Base-by-base conservation (phyloP, 2,797 vertebrate genomes). In the Halcyon chelicuti region DNA sequence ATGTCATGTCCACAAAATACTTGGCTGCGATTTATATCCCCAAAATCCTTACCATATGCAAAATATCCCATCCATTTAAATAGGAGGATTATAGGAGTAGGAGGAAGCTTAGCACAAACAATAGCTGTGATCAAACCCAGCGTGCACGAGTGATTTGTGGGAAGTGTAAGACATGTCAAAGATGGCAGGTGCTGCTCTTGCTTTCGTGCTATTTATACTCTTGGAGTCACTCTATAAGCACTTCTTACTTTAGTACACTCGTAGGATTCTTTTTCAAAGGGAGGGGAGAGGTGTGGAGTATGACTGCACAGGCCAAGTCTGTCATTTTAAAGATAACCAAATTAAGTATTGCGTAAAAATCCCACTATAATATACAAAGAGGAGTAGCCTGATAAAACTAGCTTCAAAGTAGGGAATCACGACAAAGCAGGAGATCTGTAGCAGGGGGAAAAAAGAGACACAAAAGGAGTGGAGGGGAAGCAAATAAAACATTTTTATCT, bases 21-120 rank as follows among this genome's bases (percentile, higher is more conserved):
- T 88, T 89, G 39, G 90, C 95, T 91, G 60, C 2, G 1, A 8
- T 79, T 92, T 28, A 25, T 83, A 91, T 81, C 85, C 82, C 62
- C 63, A 7, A 76, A 73, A 62, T 75, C 76, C 44, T 84, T 47
- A 39, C 91, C 66, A 52, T 29, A 86, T 88, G 95, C 92, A 92
- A 86, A 96, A 54, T 40, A 96, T 94, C 63, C 95, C 82, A 90
- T 54, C 83, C 73, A 71, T 67, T 90, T 52, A 51, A 88, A 85
- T 1, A 65, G 93, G 52, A 84, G 95, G 90, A 94, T 97, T 96
- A 94, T 1, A 90, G 86, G 90, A 90, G 96, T 86, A 19, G 95
- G 93, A 96, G 93, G 94, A 57, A 86, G 96, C 95, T 96, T 86
- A 96, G 90, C 95, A 86, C 90, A 94, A 92, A 94, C 96, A 96